These are phyloP conservation scores for Palythoa grandis DNA, from an alignment of 92 coral and sea anemone species.

Conservation along the genomic window DNA sequence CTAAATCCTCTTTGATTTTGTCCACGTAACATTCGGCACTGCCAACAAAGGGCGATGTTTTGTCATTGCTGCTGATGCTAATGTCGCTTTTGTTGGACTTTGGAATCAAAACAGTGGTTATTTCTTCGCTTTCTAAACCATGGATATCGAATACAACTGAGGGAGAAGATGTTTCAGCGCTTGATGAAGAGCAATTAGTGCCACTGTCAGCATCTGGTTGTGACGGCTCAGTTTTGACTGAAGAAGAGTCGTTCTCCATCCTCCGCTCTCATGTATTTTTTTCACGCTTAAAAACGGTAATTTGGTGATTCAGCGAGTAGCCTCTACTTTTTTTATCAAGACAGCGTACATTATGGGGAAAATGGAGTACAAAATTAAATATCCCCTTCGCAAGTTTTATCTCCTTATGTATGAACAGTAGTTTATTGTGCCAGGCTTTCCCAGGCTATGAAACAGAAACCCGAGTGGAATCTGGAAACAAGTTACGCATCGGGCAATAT, in stretches of 20 bases:
- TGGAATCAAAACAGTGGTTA: constrained; percentile 18
- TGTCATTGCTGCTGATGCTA: not conserved
- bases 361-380: not conserved
- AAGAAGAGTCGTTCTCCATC: not conserved
- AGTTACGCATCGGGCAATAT: not conserved
- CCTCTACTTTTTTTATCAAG: not conserved
- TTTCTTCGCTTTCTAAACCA: not conserved
- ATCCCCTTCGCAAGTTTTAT: not conserved
- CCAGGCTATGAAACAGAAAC: not conserved
- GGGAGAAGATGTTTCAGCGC: not conserved
- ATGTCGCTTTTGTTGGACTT: not conserved
- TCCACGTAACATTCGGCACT: not conserved
- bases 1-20: not conserved
- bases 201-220: not conserved
- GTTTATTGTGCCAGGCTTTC: not conserved
- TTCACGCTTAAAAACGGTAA: no score
- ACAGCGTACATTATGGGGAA: not conserved
- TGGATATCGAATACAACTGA: not conserved
- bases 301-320: not conserved
- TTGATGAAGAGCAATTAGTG: not conserved
- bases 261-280: not conserved
- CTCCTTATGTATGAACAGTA: not conserved
- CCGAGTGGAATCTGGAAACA: constrained; percentile 31
- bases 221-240: not conserved
- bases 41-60: not conserved